A percentile compares a stretch with the other conserved stretches of the same genome.
These are phyloP conservation scores for Calameuta pallipes DNA, from an alignment of 2,888 invertebrate genomes.

Conservation along the genomic window DNA sequence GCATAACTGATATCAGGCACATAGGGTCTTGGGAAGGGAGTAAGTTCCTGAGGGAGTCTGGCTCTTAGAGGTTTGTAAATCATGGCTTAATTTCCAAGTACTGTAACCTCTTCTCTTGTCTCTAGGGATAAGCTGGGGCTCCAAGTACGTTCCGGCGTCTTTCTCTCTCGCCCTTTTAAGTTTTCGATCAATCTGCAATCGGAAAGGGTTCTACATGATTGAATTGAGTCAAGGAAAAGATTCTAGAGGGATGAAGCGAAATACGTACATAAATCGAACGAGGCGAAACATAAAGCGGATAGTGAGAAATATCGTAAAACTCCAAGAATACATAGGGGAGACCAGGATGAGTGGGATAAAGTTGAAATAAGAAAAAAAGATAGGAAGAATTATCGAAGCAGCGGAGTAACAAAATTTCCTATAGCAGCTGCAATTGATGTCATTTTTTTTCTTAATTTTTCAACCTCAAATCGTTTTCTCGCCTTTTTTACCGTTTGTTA, in stretches of 20 bases:
- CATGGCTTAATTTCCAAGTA: not conserved
- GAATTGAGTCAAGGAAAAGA: constrained; percentile 23
- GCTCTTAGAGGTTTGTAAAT: not conserved
- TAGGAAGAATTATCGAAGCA: not conserved
- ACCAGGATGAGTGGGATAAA: not conserved
- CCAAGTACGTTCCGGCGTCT: not conserved
- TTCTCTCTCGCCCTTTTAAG: not conserved
- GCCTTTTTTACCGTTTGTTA: not conserved
- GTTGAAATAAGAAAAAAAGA: not conserved
- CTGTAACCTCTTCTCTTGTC: not conserved
- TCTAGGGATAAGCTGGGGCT: not conserved
- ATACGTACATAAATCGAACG: constrained; percentile 4
- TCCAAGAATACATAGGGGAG: not conserved
- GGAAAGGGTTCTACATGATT: constrained; percentile 28
- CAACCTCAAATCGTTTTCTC: not conserved
- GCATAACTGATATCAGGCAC: not conserved
- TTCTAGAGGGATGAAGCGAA: constrained; percentile 11
- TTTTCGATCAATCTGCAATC: constrained; percentile 19
- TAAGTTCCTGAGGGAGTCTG: not conserved
- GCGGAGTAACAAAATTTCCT: constrained; percentile 12
- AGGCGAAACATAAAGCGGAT: not conserved
- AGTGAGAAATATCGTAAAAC: not conserved
- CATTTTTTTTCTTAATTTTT: constrained; percentile 4
- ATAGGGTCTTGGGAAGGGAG: not conserved
- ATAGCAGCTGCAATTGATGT: constrained; percentile 11